Base-by-base conservation (phyloP, 2,113 vertebrate genomes). In the Sebastes schlegelii region DNA sequence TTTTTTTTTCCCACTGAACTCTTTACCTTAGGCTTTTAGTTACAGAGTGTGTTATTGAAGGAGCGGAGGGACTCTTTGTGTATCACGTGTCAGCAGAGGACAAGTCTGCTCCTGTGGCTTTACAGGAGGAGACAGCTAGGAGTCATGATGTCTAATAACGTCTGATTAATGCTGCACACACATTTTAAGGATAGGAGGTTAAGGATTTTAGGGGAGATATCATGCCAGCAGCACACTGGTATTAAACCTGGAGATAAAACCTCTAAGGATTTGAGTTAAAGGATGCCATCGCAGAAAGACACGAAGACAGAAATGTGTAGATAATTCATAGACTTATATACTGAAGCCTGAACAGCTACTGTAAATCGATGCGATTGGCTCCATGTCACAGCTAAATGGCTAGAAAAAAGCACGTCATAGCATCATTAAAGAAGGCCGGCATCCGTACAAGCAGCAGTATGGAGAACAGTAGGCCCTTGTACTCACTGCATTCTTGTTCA, bases 401-500 rank as follows among this genome's bases (percentile, higher is more conserved):
- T 26, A n/a, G 46, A 67, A 68, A 49, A 54, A 8, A 5, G 54
- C 12, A 34, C 45, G 68, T 70, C 34, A n/a, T 4, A 19, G 66
- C 42, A 40, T 74, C 54, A 67, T 75, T 78, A 72, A 69, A 83
- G 63, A 43, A 64, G 51, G 79, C 64, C 43, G 16, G 46, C 78
- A 55, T 89, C 74, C 14, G 43, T 45, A 26, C 8, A 8, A 5
- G 74, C 79, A 49, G 17, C 78, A 61, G 55, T 23, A 10, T 52
- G 52, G 73, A 82, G 66, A 90, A 93, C 91, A 93, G 86, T 84
- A n/a, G 88, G 80, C 45, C 78, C 80, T 93, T 92, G 89, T 94
- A 66, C 83, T 82, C 73, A 0, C 71, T 46, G 80, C 87, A 88
- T 92, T 92, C 89, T 90, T 83, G 65, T 77, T 83, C 88, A 75